A percentile compares a stretch with the other conserved stretches of the same genome.
Evolutionary conservation across 2,888 invertebrate genomes (phyloP).

Genomic region (Yponomeuta plumbellus): DNA sequence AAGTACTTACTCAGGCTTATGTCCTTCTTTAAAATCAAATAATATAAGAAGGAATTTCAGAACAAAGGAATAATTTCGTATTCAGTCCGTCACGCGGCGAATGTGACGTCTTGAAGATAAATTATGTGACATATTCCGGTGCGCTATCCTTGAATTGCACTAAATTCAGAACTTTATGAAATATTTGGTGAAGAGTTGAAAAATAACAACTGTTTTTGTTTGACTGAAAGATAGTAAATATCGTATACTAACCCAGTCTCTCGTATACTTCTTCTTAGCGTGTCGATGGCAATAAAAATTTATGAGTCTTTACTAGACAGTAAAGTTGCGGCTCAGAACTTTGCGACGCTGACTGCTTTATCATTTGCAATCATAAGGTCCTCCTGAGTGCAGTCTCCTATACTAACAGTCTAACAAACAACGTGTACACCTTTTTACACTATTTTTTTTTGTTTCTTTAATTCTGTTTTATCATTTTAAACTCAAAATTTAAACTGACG

Average conservation of each 20-base stretch:
- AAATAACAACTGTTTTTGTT: background rate
- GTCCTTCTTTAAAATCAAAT: constrained; percentile 14
- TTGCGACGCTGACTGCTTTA: no score
- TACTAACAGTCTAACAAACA: no score
- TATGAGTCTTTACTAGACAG: no score
- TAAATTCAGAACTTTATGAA: constrained; percentile 8
- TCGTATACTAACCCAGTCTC: background rate
- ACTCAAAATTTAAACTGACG: no score
- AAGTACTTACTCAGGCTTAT: background rate
- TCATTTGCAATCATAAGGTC: no score
- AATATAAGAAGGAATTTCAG: constrained; percentile 18
- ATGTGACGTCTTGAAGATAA: constrained; percentile 18
- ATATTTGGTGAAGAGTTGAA: background rate
- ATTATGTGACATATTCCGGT: constrained; percentile 17
- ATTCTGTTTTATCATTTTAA: no score
- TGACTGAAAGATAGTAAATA: background rate
- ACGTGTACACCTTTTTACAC: no score
- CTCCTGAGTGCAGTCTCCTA: no score
- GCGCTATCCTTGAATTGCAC: background rate
- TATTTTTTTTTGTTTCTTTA: no score
- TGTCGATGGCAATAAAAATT: no score
- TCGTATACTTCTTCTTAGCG: no score
- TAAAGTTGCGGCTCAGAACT: no score
- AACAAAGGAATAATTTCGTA: constrained; percentile 26
- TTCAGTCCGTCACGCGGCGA: constrained; percentile 22